Base-by-base conservation (phyloP, 2,888 invertebrate genomes). In the Cephus pulcher region DNA sequence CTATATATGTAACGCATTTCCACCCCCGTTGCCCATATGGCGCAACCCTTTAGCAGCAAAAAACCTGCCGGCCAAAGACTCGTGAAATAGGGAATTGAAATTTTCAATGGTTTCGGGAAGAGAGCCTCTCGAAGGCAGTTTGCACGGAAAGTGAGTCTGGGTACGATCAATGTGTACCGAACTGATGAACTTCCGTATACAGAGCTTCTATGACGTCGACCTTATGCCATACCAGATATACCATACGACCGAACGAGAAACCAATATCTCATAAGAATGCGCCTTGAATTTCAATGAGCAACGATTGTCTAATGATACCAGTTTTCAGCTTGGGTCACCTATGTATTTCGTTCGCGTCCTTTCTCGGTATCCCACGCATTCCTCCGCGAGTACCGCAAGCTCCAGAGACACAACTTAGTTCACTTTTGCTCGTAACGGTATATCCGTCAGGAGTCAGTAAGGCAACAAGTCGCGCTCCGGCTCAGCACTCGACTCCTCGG, bases 351-450 rank as follows among this genome's bases (percentile, higher is more conserved):
- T 56, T 56, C 56, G 73, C 80, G 78, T 81, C 79, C 81, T 82
- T 81, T 82, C 80, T 82, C 80, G 81, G 77, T 73, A 75, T 78
- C 80, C 79, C 75, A 80, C 80, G 76, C 76, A 30, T 73, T 77
- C 73, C 77, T 56, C 75, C 81, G 77, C 76, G 81, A 86, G 86
- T 89, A 89, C 89, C 89, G 89, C 89, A 89, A 89, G 89, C 87
- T 88, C 89, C 89, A 89, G 89, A 89, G 76, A 79, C 89, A 89
- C 89, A 84, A 87, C 89, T 89, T 86, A 88, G 88, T 89, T 89
- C 89, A 89, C 89, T 89, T 89, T 89, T 89, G 89, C 89, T 88
- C 84, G 87, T 89, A 89, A 89, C 89, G 89, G 89, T 89, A 89
- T 85, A 86, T 87, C 89, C 88, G 87, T 89, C 84, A 84, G 81